Evolutionary conservation across 1,140 invertebrate species (phyloP).

Genomic region (Carcinoscorpius rotundicauda): DNA sequence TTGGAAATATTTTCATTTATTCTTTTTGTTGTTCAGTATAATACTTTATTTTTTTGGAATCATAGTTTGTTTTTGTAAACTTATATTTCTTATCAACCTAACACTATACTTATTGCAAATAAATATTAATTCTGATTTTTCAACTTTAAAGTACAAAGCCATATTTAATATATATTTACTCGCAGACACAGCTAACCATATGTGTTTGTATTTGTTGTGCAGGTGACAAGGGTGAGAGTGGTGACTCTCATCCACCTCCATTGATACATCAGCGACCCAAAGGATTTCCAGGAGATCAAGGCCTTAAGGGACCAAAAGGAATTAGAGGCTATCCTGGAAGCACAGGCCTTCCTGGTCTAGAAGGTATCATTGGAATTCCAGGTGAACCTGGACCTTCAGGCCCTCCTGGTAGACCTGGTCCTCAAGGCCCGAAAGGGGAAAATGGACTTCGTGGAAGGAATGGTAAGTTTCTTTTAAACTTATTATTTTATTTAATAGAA

Average conservation of each 20-base stretch:
- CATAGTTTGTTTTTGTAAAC: too few relatives aligned
- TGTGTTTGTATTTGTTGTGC: too few relatives aligned
- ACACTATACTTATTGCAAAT: too few relatives aligned
- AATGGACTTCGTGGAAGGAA: neutral
- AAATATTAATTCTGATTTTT: too few relatives aligned
- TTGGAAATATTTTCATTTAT: too few relatives aligned
- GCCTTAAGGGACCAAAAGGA: slow-evolving; percentile 21
- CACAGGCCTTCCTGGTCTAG: slow-evolving; percentile 3
- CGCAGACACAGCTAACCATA: too few relatives aligned
- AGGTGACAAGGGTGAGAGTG: neutral
- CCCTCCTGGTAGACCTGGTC: neutral
- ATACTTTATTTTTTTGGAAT: too few relatives aligned
- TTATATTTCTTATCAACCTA: too few relatives aligned
- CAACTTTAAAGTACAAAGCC: too few relatives aligned
- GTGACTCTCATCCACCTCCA: neutral
- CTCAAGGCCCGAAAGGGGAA: neutral
- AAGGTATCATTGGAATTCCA: neutral
- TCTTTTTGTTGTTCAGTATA: too few relatives aligned
- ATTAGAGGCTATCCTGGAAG: slow-evolving; percentile 27
- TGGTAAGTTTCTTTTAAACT: neutral
- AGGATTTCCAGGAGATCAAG: slow-evolving; percentile 11
- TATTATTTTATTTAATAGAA: too few relatives aligned
- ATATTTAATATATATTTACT: too few relatives aligned
- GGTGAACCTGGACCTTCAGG: neutral
- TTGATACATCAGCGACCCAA: slow-evolving; percentile 1